Evolutionary conservation across 2,113 vertebrate genomes (phyloP).

Genomic region (Sceloporus undulatus): DNA sequence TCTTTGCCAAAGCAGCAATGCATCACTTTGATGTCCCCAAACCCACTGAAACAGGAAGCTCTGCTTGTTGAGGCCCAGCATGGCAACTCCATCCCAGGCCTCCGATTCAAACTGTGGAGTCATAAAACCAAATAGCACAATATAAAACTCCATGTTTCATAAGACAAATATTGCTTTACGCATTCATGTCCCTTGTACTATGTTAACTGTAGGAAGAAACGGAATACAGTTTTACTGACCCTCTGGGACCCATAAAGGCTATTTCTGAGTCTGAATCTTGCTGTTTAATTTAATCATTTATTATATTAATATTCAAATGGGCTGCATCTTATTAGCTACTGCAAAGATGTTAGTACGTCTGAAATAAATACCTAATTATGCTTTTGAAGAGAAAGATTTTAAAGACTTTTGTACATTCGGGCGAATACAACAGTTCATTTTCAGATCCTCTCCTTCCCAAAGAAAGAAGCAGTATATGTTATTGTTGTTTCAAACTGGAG

Average conservation of each 20-base stretch:
- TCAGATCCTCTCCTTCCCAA: conserved; percentile 76
- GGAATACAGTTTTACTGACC: conserved; percentile 86
- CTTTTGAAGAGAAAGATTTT: conserved; percentile 85
- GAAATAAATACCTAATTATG: conserved; percentile 89
- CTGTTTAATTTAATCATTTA: conserved; percentile 92
- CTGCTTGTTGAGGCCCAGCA: conserved; percentile 72
- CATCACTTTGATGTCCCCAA: conserved; percentile 66
- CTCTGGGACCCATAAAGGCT: conserved; percentile 88
- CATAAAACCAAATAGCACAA: conserved; percentile 81
- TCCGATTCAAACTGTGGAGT: conserved; percentile 80
- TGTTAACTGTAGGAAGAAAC: conserved; percentile 85
- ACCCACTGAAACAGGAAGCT: conserved; percentile 71
- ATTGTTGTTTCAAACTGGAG: conserved; percentile 39
- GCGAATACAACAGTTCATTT: conserved; percentile 85
- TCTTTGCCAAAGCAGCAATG: conserved; percentile 64
- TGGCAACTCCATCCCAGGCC: conserved; percentile 79
- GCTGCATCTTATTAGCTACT: conserved; percentile 89
- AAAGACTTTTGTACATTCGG: conserved; percentile 83
- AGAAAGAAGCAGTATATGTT: conserved; percentile 81
- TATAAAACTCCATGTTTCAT: conserved; percentile 85
- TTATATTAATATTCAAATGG: conserved; percentile 92
- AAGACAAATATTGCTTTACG: conserved; percentile 86
- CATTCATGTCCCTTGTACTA: conserved; percentile 82
- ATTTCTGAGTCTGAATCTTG: conserved; percentile 90
- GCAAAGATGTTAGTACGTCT: conserved; percentile 87